Conservation (phyloP, 2,797 vertebrate species). For the Pseudopleuronectes americanus region DNA sequence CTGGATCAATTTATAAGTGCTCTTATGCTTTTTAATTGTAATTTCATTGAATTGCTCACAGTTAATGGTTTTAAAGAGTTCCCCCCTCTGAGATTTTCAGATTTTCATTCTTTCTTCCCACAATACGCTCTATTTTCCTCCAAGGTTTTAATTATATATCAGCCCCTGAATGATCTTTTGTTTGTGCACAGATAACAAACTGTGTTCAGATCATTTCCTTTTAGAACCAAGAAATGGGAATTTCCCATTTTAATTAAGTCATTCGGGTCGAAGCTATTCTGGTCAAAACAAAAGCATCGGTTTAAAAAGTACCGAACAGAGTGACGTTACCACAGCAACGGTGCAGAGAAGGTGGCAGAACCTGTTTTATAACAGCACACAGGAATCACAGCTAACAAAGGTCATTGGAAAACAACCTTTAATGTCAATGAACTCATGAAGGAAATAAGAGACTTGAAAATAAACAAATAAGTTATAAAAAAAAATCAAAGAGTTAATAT, state of each 20-base stretch:
- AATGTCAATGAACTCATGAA: neutral
- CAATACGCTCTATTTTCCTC: neutral
- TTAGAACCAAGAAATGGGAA: neutral
- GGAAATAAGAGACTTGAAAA: neutral
- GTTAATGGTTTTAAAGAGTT: conserved; percentile 8
- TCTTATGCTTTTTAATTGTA: conserved; percentile 23
- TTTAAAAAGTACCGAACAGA: neutral
- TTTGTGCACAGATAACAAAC: neutral
- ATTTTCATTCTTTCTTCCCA: neutral
- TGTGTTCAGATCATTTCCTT: too few species aligned
- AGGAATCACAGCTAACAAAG: neutral
- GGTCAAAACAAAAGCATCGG: neutral
- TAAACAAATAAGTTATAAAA: conserved; percentile 2
- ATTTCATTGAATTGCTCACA: conserved; percentile 15
- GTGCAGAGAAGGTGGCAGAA: neutral
- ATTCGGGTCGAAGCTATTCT: neutral
- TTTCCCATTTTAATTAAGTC: conserved; percentile 8
- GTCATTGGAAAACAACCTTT: neutral
- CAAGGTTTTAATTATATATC: conserved; percentile 1
- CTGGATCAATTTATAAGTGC: neutral
- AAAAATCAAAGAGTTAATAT: neutral
- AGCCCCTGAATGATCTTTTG: neutral
- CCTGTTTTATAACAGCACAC: neutral
- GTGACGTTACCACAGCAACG: conserved; percentile 24
- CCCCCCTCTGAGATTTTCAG: neutral